Conservation (phyloP, 1,140 invertebrate genomes). For the Stegodyphus mimosarum region DNA sequence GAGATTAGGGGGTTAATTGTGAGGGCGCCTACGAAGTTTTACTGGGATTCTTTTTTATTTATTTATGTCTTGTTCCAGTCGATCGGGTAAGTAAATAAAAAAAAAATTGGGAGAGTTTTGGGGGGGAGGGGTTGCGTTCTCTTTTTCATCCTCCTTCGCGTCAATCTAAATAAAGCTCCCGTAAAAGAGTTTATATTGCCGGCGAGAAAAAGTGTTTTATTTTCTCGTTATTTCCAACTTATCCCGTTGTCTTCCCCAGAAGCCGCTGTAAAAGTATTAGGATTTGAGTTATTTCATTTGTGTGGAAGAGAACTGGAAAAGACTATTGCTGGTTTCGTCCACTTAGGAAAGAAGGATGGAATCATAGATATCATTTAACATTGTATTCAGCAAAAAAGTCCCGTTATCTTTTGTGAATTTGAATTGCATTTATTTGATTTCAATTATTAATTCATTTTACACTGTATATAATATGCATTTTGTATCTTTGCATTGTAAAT, state of each 20-base stretch:
- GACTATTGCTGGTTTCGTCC: not conserved
- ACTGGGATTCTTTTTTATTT: conserved; percentile 33
- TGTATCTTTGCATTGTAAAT: too few relatives aligned
- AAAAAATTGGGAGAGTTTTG: too few relatives aligned
- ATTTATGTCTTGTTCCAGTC: conserved; percentile 16
- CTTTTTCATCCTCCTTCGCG: not conserved
- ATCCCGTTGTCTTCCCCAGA: not conserved
- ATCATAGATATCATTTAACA: too few relatives aligned
- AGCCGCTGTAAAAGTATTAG: conserved; percentile 11
- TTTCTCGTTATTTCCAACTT: conserved; percentile 42
- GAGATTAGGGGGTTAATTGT: conserved; percentile 56
- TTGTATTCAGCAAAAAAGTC: too few relatives aligned
- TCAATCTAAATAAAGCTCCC: conserved; percentile 52
- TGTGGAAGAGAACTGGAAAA: not conserved
- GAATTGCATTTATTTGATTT: too few relatives aligned
- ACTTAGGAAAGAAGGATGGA: not conserved
- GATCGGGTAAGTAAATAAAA: not conserved
- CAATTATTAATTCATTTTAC: too few relatives aligned
- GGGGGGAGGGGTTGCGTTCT: too few relatives aligned
- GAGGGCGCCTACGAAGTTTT: not conserved
- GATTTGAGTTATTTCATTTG: conserved; percentile 46
- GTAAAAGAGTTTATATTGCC: conserved; percentile 27
- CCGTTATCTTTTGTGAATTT: too few relatives aligned
- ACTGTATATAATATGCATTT: too few relatives aligned
- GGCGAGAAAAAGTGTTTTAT: conserved; percentile 16